Base-by-base conservation (phyloP, 1,140 invertebrate species). In the Lineus longissimus region DNA sequence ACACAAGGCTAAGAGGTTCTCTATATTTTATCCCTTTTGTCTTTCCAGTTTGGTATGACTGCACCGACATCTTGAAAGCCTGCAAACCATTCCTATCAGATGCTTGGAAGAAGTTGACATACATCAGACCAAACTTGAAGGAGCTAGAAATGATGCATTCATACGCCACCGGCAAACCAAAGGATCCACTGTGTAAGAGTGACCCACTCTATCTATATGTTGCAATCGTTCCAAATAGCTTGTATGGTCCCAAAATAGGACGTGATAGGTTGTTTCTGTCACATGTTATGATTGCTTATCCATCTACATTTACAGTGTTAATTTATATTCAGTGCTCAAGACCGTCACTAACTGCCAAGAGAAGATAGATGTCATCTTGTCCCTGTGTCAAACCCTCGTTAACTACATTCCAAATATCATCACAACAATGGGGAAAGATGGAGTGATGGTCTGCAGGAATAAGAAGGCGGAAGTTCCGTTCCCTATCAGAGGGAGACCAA, bases 91-190 rank as follows among this genome's bases (percentile, higher is more conserved):
- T 89, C 66, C 57, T 80, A 40, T 70, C 74, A 15, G 36, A 76
- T 2, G 70, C 76, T 0, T 84, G 82, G 68, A 80, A 80, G 55
- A 67, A 77, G 22, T 75, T 91, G 36, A 82, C 82, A 2, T 87
- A 86, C 67, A 82, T 87, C 0, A 88, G 90, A 6, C 91, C 91
- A 15, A 93, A 92, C 80, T 67, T 91, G 13, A 82, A 84, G 41
- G 91, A 92, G 83, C 76, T 91, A 22, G 75, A 73, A 45, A 66
- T 64, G 6, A 80, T 84, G 61, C 66, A 74, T 57, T 30, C 61
- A 4, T 29, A n/a, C 11, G n/a, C 30, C 7, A 11, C 23, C 4
- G 55, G 55, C 55, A n/a, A 57, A 25, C 23, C 23, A 57, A 31
- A n/a, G n/a, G 47, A 51, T 27, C n/a, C n/a, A n/a, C n/a, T 27